phyloP scores from a whole-genome alignment of 2,113 vertebrate species.

The Trogon melanurus region DNA sequence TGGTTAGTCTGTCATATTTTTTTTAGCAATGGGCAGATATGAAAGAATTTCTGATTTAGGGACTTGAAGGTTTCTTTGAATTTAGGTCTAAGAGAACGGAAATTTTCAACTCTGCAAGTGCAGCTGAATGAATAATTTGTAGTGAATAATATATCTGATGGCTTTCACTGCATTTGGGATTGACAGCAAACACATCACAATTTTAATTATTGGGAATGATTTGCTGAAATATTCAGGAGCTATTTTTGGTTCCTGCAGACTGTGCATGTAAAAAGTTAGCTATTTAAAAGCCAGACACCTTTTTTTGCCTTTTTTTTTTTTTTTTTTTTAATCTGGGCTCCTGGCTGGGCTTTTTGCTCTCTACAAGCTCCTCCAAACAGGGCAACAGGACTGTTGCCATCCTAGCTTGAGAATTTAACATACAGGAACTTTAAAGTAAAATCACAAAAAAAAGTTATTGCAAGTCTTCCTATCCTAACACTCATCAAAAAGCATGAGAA shows the following conservation, averaged over 20 bases:
- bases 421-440: neutral
- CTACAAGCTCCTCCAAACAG: neutral
- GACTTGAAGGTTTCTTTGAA: neutral
- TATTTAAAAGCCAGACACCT: constrained; percentile 37
- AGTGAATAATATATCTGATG: constrained; percentile 43
- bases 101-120: constrained; percentile 43
- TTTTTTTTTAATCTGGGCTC: neutral
- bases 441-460: neutral
- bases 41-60: neutral
- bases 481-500: neutral
- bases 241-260: constrained; percentile 55
- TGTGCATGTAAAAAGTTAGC: constrained; percentile 21
- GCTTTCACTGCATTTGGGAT: constrained; percentile 28
- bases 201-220: constrained; percentile 65
- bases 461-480: neutral
- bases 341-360: neutral
- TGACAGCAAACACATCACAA: constrained; percentile 63
- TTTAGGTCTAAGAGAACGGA: neutral
- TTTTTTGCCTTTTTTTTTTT: neutral
- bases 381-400: neutral
- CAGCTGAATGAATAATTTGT: constrained; percentile 59
- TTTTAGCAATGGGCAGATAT: neutral
- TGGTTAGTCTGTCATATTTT: neutral
- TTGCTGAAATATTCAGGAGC: constrained; percentile 57
- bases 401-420: neutral